Evolutionary conservation across 2,113 vertebrate genomes (phyloP), one percentile per base, ranked within the genome.

Genomic region (Pteropus alecto): DNA sequence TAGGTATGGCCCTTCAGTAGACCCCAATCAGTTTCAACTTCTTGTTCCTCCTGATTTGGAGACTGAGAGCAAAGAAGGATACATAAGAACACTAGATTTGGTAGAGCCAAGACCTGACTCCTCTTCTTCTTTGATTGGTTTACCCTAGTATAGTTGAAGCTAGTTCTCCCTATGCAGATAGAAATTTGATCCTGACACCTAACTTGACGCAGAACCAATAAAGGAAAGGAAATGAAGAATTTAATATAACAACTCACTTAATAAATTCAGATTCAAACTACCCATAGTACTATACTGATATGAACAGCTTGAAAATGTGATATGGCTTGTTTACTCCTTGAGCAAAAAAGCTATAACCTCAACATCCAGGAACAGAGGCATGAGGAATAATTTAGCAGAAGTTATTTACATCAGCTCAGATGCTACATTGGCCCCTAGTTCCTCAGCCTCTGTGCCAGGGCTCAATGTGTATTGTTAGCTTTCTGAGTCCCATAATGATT

Each of bases 1-100:
- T 99, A 99, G 0, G 99, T 99, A 18, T 99, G 99, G 54, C 99
- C 99, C 92, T 99, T 98, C 46, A 99, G 91, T 16, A 99, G 98
- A 71, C 99, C 99, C n/a, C 97, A 98, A 0, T 89, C 93, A 82
- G 99, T 99, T 98, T 98, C 98, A 2, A 35, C 9, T 81, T 99
- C 99, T 4, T 97, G 98, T 95, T 99, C 98, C 41, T 94, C 96
- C 96, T 95, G 98, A 98, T 98, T 99, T 58, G 82, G 95, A 97
- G 67, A 96, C 0, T n/a, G 74, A 43, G 22, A 96, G 30, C 38
- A 95, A 95, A 96, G 19, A 92, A 73, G 86, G 41, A 76, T 18
- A 73, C 2, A 38, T 90, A 87, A 93, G 11, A 28, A 9, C 15
- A 79, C 14, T 87, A 38, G 18, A 84, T 71, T 22, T 90, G 30